These are phyloP conservation scores for Blomia tropicalis DNA, from an alignment of 2,888 invertebrate genomes.

Conservation along the genomic window DNA sequence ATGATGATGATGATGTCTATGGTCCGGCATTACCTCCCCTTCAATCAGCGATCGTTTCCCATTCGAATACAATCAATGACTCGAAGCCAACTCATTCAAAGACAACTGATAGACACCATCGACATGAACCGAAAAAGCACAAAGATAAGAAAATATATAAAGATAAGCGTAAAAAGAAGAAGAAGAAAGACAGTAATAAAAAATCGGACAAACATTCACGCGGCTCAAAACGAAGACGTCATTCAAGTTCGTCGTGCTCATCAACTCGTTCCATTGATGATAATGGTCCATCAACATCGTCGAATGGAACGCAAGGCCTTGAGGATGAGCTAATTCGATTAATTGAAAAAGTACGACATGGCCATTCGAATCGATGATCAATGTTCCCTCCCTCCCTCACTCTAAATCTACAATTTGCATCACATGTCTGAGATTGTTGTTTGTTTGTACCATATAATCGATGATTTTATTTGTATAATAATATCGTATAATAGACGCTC, in stretches of 20 bases:
- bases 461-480: no score
- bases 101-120: background rate
- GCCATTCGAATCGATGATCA: no score
- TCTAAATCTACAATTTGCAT: no score
- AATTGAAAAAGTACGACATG: background rate
- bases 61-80: background rate
- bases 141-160: background rate
- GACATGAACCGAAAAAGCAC: background rate
- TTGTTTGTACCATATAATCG: no score
- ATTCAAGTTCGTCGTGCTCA: background rate
- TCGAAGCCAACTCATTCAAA: background rate
- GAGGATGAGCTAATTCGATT: background rate
- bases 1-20: constrained; percentile 16
- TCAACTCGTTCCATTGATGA: no score
- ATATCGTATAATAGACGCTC: no score
- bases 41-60: background rate
- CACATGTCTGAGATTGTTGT: no score
- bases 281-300: background rate
- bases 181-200: background rate
- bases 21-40: constrained; percentile 24
- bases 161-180: background rate
- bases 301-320: no score
- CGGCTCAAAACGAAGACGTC: background rate
- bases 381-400: no score
- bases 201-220: constrained; percentile 8